Evolutionary conservation across 2,888 invertebrate species (phyloP), one percentile per base, ranked within the genome.

Genomic region (Torymus tubicola): DNA sequence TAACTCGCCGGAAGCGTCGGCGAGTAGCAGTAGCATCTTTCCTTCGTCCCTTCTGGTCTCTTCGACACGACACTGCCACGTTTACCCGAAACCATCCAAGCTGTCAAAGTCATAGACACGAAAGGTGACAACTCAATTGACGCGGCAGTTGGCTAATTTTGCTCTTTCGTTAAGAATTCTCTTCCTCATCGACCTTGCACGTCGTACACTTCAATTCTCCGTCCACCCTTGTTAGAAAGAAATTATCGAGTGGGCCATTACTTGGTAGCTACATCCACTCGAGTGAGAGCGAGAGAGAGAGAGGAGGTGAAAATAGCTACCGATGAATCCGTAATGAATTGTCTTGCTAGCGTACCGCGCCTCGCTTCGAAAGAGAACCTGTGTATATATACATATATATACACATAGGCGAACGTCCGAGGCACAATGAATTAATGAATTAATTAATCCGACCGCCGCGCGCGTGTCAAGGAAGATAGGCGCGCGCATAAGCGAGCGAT

Each of bases 251-350:
- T 53, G 64, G 42, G n/a, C 42, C 71, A 71, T 80, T 67, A 80
- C 42, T 42, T 71, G 60, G 18, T 5, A 50, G 16, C 52, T 50
- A 63, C 67, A 50, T 42, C 42, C 8, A 42, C 42, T 42, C 10
- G 42, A 52, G 21, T 1, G 18, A 16, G 12, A 16, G 13, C 18
- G 52, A 67, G 53, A 21, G 21, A 67, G 50, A 21, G 58, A 55
- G 58, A 70, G 57, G 13, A 61, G 53, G 61, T 61, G 65, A 55
- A 55, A 67, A 75, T 13, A 24, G 65, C 53, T 78, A 74, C 74
- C 78, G 55, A 81, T 81, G 78, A 81, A 81, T 81, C 74, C 57
- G 52, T 78, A 81, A 81, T 81, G 74, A 77, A 81, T 81, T 68
- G 63, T 73, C 72, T 72, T 80, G 68, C 69, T 67, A 55, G 50